Percentiles rank a stretch among this genome's conserved stretches.
These are phyloP conservation scores for Gnathonemus longibarbis DNA, from an alignment of 2,113 vertebrate genomes.

Conservation along the genomic window DNA sequence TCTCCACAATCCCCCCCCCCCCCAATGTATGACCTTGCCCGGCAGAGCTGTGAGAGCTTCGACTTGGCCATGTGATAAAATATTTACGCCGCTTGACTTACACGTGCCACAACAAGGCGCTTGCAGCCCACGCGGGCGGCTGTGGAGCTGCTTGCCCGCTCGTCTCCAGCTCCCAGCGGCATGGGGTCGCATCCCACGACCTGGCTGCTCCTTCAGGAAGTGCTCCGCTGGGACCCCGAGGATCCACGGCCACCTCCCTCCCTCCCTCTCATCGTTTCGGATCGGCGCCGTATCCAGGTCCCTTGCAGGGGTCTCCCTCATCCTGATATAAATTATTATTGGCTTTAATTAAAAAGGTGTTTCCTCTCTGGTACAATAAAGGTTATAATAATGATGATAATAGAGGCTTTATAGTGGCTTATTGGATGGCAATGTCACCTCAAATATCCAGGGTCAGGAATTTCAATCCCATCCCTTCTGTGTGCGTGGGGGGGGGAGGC, in stretches of 20 bases:
- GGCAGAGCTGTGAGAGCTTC: conserved; percentile 13
- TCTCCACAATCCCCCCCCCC: not conserved
- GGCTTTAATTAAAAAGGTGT: not conserved
- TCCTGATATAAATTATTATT: not conserved
- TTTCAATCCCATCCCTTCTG: not conserved
- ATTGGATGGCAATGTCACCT: not conserved
- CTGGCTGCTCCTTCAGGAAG: not conserved
- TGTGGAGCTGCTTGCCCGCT: not conserved
- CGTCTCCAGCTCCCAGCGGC: not conserved
- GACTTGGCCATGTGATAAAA: conserved; percentile 25
- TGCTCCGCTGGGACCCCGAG: not conserved
- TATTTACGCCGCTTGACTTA: conserved; percentile 23
- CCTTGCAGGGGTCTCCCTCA: not conserved
- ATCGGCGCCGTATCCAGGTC: not conserved
- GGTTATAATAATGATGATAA: not conserved
- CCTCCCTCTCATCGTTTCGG: not conserved
- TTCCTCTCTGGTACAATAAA: not conserved
- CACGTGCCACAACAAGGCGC: conserved; percentile 11
- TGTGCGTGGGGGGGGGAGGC: not conserved
- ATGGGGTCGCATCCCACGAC: not conserved
- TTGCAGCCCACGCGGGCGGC: not conserved
- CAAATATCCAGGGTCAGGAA: not conserved
- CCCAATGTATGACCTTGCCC: conserved; percentile 23
- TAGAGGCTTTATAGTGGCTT: not conserved
- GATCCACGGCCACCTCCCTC: not conserved